phyloP scores from a whole-genome alignment of 2,797 vertebrate genomes.

The Anguilla obscura region DNA sequence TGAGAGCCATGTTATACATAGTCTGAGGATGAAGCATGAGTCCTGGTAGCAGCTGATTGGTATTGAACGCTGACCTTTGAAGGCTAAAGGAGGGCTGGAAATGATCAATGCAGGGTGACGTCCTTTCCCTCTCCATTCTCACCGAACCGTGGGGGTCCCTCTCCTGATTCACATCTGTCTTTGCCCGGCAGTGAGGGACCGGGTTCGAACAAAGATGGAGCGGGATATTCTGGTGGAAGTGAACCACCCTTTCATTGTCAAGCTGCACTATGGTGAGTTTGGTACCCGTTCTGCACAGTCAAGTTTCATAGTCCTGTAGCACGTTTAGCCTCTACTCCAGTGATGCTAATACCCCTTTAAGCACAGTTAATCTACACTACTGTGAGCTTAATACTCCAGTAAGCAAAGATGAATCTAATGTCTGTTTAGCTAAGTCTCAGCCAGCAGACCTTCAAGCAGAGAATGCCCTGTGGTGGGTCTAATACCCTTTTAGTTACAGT shows the following conservation, averaged over 20 bases:
- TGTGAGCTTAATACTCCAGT: not conserved
- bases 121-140: not conserved
- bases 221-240: slow-evolving; percentile 98
- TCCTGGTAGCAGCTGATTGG: not conserved
- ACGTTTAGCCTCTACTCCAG: not conserved
- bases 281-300: not conserved
- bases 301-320: not conserved
- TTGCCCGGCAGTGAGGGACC: slow-evolving; percentile 83
- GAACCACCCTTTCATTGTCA: slow-evolving; percentile 99
- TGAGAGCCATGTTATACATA: not conserved
- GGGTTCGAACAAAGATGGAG: slow-evolving; percentile 98
- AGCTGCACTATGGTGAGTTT: slow-evolving; percentile 96
- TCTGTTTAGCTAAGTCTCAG: not conserved
- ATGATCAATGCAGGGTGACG: not conserved
- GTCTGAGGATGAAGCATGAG: not conserved
- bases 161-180: not conserved
- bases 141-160: not conserved
- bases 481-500: not conserved
- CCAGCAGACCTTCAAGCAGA: not conserved
- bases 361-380: not conserved
- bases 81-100: not conserved
- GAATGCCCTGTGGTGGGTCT: not conserved
- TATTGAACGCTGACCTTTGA: not conserved
- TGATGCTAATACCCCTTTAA: not conserved
- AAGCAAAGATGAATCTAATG: not conserved